A percentile compares a stretch with the other conserved stretches of the same genome.
Conservation (phyloP, 2,888 invertebrate genomes). For the Himalopsyche tibetana region DNA sequence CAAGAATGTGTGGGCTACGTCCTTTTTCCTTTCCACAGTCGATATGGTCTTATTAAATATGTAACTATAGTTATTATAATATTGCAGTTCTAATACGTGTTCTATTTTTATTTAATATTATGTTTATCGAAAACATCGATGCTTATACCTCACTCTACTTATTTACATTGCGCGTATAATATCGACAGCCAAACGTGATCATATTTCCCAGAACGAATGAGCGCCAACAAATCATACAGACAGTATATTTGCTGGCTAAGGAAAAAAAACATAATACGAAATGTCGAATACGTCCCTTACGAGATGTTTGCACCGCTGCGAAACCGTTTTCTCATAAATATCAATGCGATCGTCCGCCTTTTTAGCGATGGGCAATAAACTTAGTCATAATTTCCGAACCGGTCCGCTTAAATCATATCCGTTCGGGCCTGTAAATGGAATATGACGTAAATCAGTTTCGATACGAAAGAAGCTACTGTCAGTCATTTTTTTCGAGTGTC, state of each 20-base stretch:
- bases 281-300: slow-evolving; percentile 20
- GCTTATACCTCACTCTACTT: not conserved
- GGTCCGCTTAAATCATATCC: slow-evolving; percentile 12
- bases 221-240: slow-evolving; percentile 31
- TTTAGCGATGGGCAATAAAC: slow-evolving; percentile 50
- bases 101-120: not conserved
- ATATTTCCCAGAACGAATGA: slow-evolving; percentile 26
- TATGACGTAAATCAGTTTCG: slow-evolving; percentile 25
- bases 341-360: slow-evolving; percentile 51
- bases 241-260: slow-evolving; percentile 7
- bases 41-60: too few relatives aligned
- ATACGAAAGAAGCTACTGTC: not conserved
- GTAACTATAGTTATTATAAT: too few relatives aligned
- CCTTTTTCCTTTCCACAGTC: too few relatives aligned
- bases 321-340: slow-evolving; percentile 57
- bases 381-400: slow-evolving; percentile 44
- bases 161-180: not conserved
- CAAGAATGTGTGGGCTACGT: too few relatives aligned
- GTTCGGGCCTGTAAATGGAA: slow-evolving; percentile 28
- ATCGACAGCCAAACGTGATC: not conserved
- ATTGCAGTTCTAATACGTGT: too few relatives aligned
- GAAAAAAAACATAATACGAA: slow-evolving; percentile 14
- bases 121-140: not conserved
- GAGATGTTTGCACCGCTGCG: slow-evolving; percentile 26
- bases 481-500: not conserved